Percentiles rank a stretch among this genome's conserved stretches.
Evolutionary conservation across 1,140 invertebrate genomes (phyloP).

Genomic region (Drosophila mauritiana): DNA sequence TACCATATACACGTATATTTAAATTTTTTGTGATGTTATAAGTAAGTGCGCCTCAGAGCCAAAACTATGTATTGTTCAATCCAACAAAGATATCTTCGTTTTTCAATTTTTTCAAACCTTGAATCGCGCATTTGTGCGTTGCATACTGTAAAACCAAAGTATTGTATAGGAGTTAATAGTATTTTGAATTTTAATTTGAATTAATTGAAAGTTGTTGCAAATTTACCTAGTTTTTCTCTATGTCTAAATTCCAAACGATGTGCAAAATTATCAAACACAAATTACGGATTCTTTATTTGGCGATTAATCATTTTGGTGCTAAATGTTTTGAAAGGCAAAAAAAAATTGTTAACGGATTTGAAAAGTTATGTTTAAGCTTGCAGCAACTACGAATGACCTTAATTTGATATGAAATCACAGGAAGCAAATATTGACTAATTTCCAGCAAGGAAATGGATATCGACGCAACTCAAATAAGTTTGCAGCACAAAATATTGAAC

Average conservation of each 20-base stretch:
- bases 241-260: constrained; percentile 50
- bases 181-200: constrained; percentile 33
- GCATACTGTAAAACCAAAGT: constrained; percentile 66
- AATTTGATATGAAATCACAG: constrained; percentile 19
- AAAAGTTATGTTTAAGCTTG: constrained; percentile 67
- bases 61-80: constrained; percentile 52
- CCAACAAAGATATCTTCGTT: constrained; percentile 27
- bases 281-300: constrained; percentile 40
- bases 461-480: constrained; percentile 31
- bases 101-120: constrained; percentile 54
- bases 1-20: constrained; percentile 42
- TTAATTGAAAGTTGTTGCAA: constrained; percentile 66
- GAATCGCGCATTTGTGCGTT: constrained; percentile 17
- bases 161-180: constrained; percentile 56
- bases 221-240: constrained; percentile 61
- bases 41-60: constrained; percentile 62
- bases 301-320: constrained; percentile 78
- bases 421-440: constrained; percentile 49
- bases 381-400: constrained; percentile 49
- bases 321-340: constrained; percentile 63
- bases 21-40: constrained; percentile 82
- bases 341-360: constrained; percentile 60
- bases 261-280: constrained; percentile 51
- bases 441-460: constrained; percentile 32
- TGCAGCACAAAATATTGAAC: constrained; percentile 55